phyloP scores from a whole-genome alignment of 2,113 vertebrate species.

The Phasianus colchicus region DNA sequence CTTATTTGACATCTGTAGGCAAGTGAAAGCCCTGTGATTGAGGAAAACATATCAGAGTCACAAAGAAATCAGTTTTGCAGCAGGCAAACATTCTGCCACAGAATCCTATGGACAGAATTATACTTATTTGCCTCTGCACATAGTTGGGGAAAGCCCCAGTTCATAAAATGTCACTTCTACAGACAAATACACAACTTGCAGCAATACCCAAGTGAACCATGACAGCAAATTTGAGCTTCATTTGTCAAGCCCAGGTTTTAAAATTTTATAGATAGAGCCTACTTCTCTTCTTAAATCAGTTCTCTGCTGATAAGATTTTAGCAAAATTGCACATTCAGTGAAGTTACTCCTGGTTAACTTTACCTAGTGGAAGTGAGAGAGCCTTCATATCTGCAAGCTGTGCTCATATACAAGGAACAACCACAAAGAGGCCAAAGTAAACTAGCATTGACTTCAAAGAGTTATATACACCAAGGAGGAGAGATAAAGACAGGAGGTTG shows the following conservation, averaged over 20 bases:
- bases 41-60: neutral
- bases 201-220: rapidly evolving
- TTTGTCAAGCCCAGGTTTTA: neutral
- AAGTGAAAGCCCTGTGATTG: neutral
- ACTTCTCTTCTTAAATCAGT: neutral
- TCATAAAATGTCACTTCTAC: neutral
- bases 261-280: neutral
- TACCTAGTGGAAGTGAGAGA: neutral
- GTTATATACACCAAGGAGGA: neutral
- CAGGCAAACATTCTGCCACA: neutral
- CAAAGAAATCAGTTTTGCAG: neutral
- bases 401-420: neutral
- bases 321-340: neutral
- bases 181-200: neutral
- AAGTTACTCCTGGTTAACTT: neutral
- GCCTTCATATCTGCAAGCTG: neutral
- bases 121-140: neutral
- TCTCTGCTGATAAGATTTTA: neutral
- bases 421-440: neutral
- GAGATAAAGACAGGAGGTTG: neutral
- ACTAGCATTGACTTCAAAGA: neutral
- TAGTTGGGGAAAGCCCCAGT: neutral
- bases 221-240: neutral
- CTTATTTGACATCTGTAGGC: neutral
- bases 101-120: neutral